Base-by-base conservation (phyloP, 53 echinoderm and acorn worm species). In the Astropecten irregularis region DNA sequence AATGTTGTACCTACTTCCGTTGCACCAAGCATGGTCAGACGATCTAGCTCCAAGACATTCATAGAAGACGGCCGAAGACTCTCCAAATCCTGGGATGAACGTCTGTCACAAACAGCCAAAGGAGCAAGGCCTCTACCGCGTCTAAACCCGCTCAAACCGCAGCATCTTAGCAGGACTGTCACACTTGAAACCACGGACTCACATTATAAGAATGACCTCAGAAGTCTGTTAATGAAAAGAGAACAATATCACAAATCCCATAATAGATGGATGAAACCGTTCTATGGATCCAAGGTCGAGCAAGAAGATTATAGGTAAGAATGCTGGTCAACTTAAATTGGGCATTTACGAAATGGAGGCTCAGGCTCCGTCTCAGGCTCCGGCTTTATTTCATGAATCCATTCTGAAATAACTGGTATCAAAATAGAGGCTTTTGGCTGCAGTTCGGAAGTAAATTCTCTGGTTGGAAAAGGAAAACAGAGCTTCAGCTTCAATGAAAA, bases 251-350 rank as follows among this genome's bases (percentile, higher is more conserved):
- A 96, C 68, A 87, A 85, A 29, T 91, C 87, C 63, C 93, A 94
- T 73, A 86, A 89, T 46, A 51, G 54, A 21, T 96, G 97, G 97
- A 94, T 89, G 91, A 96, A 89, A 66, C 97, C 97, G 10, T 88
- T 96, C 35, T 96, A 96, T 94, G 97, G 97, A 25, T 83, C 82
- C 10, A 91, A 89, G 69, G 74, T 89, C 50, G 97, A 96, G 61
- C 91, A 96, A 66, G 97, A 96, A 50, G 83, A 89, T 21, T 94
- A 96, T 67, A 96, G 92, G 97, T 96, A 76, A 31, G 72, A 13
- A 16, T n/a, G n/a, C n/a, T n/a, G n/a, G n/a, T n/a, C n/a, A n/a
- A n/a, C n/a, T n/a, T n/a, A n/a, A n/a, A n/a, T n/a, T n/a, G n/a
- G n/a, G n/a, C n/a, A n/a, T n/a, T n/a, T n/a, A n/a, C n/a, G n/a